A percentile compares a stretch with the other conserved stretches of the same genome.
phyloP scores from a whole-genome alignment of 2,888 invertebrate genomes.

The Aphidoletes aphidimyza region DNA sequence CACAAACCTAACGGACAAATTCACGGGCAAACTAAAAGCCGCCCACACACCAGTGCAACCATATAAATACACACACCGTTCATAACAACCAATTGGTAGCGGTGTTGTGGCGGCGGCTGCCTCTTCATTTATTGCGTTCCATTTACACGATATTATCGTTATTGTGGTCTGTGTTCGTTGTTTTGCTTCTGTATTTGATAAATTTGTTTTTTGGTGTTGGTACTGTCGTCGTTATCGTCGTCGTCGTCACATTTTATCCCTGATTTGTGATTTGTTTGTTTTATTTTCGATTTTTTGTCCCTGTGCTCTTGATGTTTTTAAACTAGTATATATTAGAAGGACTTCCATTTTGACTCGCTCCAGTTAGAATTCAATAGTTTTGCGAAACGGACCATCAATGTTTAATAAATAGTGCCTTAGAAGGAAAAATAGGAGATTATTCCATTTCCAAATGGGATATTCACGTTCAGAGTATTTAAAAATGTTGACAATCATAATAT shows the following conservation, averaged over 20 bases:
- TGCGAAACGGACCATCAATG: neutral
- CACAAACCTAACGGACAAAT: neutral
- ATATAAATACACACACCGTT: neutral
- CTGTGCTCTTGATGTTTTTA: neutral
- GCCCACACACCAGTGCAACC: slow-evolving; percentile 10
- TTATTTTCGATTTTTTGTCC: neutral
- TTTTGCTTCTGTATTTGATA: neutral
- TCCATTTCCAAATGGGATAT: too few species aligned
- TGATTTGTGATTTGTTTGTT: slow-evolving; percentile 29
- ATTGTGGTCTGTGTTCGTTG: neutral
- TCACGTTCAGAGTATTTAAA: too few species aligned
- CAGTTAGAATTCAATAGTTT: slow-evolving; percentile 35
- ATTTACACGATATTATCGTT: neutral
- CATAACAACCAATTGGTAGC: slow-evolving; percentile 29
- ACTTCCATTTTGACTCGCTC: neutral
- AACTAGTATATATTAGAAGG: neutral
- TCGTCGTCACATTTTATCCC: neutral
- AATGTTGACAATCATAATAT: too few species aligned
- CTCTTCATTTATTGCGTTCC: too few species aligned
- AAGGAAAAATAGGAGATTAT: too few species aligned
- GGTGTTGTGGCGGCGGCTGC: neutral
- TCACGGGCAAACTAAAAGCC: neutral
- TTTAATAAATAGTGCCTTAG: neutral
- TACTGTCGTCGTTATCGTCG: neutral
- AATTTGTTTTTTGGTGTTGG: neutral